Base-by-base conservation (phyloP, 2,888 invertebrate genomes). In the Pimpla rufipes region DNA sequence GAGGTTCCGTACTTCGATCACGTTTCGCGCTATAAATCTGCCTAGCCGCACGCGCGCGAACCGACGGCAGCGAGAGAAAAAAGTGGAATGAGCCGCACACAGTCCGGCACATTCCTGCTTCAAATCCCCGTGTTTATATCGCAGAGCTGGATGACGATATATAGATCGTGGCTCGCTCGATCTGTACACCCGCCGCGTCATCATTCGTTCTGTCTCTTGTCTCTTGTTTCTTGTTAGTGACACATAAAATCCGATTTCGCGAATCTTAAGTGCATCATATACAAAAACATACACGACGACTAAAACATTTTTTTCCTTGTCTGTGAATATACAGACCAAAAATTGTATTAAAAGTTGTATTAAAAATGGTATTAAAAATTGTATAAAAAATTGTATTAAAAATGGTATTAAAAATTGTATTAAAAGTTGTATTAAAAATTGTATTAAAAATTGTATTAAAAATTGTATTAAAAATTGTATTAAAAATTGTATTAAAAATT, bases 1-100 rank as follows among this genome's bases (percentile, higher is more conserved):
- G 57, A 70, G 37, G 55, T 81, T 50, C 81, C 68, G 45, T 71
- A 85, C 68, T 67, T 68, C 74, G 79, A 85, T 86, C 81, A 83
- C 83, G 83, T 79, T 81, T 79, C 85, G 62, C 74, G 78, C 79
- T 73, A 84, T 85, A 86, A 85, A 86, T 86, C 47, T 62, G 47
- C 81, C 57, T 64, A 66, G 59, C 67, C 55, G 52, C 21, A 74
- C 74, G 62, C 73, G 67, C 73, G 57, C n/a, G n/a, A 23, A 16
- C 45, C 23, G 47, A 23, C 45, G 57, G 37, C 5, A 59, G 79
- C 21, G 47, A 13, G 23, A 37, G 40, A 68, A 35, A 78, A 57
- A 70, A 47, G 73, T 45, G 77, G 66, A 45, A 57, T 62, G 55
- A 76, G 66, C 40, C 18, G 21, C 35, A 6, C 57, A 64, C 55